Conservation (phyloP, 2,113 vertebrate genomes). For the Malaclemys terrapin region DNA sequence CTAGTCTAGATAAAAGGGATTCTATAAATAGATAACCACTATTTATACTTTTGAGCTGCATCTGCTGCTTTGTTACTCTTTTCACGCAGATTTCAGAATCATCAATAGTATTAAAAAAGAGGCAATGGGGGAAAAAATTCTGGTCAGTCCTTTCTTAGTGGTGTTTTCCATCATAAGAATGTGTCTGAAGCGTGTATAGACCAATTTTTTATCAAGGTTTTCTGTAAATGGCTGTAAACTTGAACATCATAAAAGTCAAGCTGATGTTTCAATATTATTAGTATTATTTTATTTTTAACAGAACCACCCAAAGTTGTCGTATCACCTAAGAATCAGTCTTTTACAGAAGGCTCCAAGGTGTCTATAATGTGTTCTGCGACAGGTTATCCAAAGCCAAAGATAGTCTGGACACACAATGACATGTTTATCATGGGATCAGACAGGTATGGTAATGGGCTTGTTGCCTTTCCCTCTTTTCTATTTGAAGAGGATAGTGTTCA, state of each 20-base stretch:
- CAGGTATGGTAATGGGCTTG: constrained; percentile 81
- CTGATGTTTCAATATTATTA: neutral
- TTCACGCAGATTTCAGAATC: neutral
- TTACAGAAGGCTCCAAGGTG: constrained; percentile 87
- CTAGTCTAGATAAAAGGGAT: neutral
- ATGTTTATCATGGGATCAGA: constrained; percentile 89
- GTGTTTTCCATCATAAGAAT: neutral
- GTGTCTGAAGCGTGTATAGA: neutral
- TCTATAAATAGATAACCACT: neutral
- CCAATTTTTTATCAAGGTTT: neutral
- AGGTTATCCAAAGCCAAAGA: constrained; percentile 88
- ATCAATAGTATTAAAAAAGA: neutral
- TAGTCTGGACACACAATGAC: constrained; percentile 92
- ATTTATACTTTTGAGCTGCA: neutral
- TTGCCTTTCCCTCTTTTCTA: constrained; percentile 1
- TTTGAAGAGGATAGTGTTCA: neutral
- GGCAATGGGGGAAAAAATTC: neutral
- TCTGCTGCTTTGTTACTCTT: neutral
- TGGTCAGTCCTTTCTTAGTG: neutral
- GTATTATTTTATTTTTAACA: constrained; percentile 61
- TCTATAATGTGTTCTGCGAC: constrained; percentile 89
- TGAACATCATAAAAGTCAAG: neutral
- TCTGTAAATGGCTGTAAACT: neutral
- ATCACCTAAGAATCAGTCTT: constrained; percentile 91
- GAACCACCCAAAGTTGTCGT: constrained; percentile 88